Conservation (phyloP, 2,113 vertebrate genomes). For the Odontesthes bonariensis region DNA sequence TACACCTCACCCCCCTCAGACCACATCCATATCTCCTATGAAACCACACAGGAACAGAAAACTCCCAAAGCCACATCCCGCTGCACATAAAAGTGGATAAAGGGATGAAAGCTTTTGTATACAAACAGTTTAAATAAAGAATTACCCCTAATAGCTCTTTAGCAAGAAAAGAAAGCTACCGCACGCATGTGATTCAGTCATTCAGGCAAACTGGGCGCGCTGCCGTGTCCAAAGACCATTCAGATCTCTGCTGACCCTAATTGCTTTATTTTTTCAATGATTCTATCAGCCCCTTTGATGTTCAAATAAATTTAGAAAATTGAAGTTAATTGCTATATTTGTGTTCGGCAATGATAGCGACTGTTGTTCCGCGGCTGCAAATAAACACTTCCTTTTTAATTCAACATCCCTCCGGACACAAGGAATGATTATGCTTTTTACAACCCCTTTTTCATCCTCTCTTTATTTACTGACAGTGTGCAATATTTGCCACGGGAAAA, state of each 20-base stretch:
- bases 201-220: constrained; percentile 71
- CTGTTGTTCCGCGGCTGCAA: constrained; percentile 75
- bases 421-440: constrained; percentile 68
- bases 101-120: constrained; percentile 85
- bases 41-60: constrained; percentile 78
- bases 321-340: constrained; percentile 86
- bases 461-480: constrained; percentile 76
- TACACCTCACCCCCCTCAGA: constrained; percentile 61
- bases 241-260: constrained; percentile 80
- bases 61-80: constrained; percentile 79
- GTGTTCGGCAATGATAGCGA: constrained; percentile 78
- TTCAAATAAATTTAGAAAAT: constrained; percentile 84
- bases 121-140: constrained; percentile 87
- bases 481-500: constrained; percentile 68
- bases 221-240: constrained; percentile 77
- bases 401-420: constrained; percentile 79
- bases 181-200: constrained; percentile 79
- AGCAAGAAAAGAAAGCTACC: constrained; percentile 83
- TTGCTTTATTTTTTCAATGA: constrained; percentile 83
- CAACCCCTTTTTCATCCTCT: constrained; percentile 72
- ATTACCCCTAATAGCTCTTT: constrained; percentile 84
- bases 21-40: constrained; percentile 70
- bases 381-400: constrained; percentile 82
- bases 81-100: constrained; percentile 82
- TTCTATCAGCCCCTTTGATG: constrained; percentile 84